Conservation (phyloP, 2,797 vertebrate genomes). For the Decapterus maruadsi region DNA sequence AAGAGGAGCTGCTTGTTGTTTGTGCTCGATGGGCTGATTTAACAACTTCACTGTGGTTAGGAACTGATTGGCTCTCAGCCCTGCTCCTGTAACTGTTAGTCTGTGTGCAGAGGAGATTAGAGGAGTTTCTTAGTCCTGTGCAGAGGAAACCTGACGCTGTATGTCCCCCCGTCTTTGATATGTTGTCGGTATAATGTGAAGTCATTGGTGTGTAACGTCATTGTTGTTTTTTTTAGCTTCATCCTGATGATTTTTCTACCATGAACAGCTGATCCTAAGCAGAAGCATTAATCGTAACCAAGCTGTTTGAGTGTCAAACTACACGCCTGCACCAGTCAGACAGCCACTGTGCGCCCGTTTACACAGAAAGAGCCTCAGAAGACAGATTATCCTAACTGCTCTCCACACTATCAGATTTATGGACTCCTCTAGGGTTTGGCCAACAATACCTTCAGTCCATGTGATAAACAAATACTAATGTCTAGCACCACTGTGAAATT, state of each 20-base stretch:
- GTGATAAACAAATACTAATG: slow-evolving; percentile 13
- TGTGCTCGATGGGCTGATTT: slow-evolving; percentile 41
- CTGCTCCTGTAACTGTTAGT: slow-evolving; percentile 53
- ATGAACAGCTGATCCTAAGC: slow-evolving; percentile 7
- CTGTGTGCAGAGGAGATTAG: slow-evolving; percentile 37
- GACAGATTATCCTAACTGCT: slow-evolving; percentile 14
- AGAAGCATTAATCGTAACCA: not conserved
- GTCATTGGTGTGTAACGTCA: slow-evolving; percentile 71
- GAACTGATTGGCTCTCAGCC: slow-evolving; percentile 41
- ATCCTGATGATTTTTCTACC: slow-evolving; percentile 31
- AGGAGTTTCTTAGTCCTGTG: slow-evolving; percentile 33
- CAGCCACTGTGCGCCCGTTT: slow-evolving; percentile 3
- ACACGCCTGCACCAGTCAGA: slow-evolving; percentile 14
- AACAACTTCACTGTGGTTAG: slow-evolving; percentile 64
- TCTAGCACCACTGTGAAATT: not conserved
- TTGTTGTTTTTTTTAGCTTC: slow-evolving; percentile 53
- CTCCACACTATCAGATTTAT: slow-evolving; percentile 13
- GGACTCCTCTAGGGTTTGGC: not conserved
- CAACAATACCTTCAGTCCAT: not conserved
- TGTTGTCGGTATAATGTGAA: slow-evolving; percentile 80
- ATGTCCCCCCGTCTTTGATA: slow-evolving; percentile 52
- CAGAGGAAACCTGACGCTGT: slow-evolving; percentile 42
- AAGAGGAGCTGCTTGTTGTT: slow-evolving; percentile 31
- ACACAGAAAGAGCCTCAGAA: slow-evolving; percentile 4
- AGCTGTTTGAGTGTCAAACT: slow-evolving; percentile 1